Conservation (phyloP, 2,797 vertebrate species). For the Syngnathus acus region DNA sequence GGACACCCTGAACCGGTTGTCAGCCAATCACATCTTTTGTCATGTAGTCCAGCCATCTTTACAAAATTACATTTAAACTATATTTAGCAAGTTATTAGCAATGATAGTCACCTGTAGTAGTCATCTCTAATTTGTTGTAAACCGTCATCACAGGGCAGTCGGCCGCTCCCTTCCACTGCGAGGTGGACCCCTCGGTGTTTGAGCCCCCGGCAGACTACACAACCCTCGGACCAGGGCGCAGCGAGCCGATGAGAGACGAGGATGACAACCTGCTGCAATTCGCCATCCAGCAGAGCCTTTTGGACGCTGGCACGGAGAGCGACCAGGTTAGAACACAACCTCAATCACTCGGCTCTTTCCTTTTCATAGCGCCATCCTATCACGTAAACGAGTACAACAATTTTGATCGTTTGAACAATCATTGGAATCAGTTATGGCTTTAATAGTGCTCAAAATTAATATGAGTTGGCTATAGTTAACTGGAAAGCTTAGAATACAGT, state of each 20-base stretch:
- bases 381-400: neutral
- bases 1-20: no score
- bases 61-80: neutral
- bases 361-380: neutral
- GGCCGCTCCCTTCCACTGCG: conserved; percentile 71
- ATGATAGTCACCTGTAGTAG: neutral
- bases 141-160: conserved; percentile 53
- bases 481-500: no score
- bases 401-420: neutral
- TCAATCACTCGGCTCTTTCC: neutral
- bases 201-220: conserved; percentile 88
- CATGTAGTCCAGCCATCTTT: neutral
- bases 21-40: no score
- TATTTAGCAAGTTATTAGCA: neutral
- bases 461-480: no score
- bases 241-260: conserved; percentile 85
- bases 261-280: conserved; percentile 92
- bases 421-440: neutral
- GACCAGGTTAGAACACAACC: conserved; percentile 77
- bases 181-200: conserved; percentile 86
- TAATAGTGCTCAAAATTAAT: no score
- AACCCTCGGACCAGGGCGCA: conserved; percentile 82
- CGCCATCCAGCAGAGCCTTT: conserved; percentile 90
- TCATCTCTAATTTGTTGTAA: neutral
- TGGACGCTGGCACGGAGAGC: conserved; percentile 87